Conservation (phyloP, 2,888 invertebrate genomes). For the Hypena proboscidalis region DNA sequence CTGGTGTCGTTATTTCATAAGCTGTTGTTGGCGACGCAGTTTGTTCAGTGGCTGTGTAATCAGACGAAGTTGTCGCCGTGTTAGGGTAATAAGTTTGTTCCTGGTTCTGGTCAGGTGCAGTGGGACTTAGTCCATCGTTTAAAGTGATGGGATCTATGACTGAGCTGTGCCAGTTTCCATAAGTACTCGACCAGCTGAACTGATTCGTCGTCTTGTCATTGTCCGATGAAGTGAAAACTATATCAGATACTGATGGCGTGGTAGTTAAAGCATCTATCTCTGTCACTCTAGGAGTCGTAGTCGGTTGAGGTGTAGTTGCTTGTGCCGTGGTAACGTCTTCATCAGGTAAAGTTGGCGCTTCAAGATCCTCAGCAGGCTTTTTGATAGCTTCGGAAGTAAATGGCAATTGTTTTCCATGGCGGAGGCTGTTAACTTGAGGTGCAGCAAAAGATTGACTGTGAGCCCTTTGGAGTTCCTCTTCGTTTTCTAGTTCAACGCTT, state of each 20-base stretch:
- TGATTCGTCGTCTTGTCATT: conserved; percentile 75
- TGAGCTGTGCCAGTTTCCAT: conserved; percentile 87
- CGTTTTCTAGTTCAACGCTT: conserved; percentile 80
- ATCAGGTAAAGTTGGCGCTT: conserved; percentile 69
- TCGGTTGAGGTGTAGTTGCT: conserved; percentile 59
- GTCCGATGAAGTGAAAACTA: conserved; percentile 72
- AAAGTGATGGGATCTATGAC: conserved; percentile 90
- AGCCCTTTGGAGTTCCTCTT: conserved; percentile 88
- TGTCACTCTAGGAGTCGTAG: conserved; percentile 57
- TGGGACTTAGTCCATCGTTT: conserved; percentile 87
- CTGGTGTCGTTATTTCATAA: conserved; percentile 56
- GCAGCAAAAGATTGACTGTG: conserved; percentile 89
- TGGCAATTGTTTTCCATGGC: conserved; percentile 73
- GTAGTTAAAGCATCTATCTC: conserved; percentile 60
- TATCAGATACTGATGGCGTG: conserved; percentile 54
- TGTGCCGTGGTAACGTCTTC: conserved; percentile 59
- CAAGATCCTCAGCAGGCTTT: conserved; percentile 73
- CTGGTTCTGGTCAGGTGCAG: conserved; percentile 59
- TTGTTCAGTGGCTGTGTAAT: conserved; percentile 64
- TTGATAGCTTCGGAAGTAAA: conserved; percentile 56
- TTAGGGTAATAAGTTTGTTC: conserved; percentile 61
- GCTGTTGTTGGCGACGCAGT: conserved; percentile 61
- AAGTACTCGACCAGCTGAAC: conserved; percentile 74
- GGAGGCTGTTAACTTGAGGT: conserved; percentile 79
- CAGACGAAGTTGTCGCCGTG: conserved; percentile 58